These are phyloP conservation scores for Apamea epomidion DNA, from an alignment of 2,888 invertebrate genomes.

Conservation along the genomic window DNA sequence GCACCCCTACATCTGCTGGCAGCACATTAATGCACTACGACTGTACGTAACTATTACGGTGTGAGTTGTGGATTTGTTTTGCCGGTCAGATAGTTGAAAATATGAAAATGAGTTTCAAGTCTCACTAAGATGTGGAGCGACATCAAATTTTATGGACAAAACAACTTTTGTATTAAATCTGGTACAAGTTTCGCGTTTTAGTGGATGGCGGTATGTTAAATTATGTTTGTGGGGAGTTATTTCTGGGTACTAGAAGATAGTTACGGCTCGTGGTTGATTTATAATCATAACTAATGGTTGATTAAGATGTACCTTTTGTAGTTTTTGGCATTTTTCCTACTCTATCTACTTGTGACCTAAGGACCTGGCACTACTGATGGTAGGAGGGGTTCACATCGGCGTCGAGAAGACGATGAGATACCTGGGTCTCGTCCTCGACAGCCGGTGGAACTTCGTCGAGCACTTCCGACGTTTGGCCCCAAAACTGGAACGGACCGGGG, in stretches of 20 bases:
- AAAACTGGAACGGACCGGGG: too few relatives aligned
- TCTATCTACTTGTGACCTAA: background rate
- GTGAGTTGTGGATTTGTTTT: constrained; percentile 90
- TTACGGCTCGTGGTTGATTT: background rate
- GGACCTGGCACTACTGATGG: accelerated
- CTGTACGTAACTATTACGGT: constrained; percentile 84
- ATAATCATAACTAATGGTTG: too few relatives aligned
- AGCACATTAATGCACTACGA: constrained; percentile 86
- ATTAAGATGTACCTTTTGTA: background rate
- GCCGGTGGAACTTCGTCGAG: too few relatives aligned
- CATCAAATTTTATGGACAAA: constrained; percentile 76
- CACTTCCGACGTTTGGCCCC: too few relatives aligned
- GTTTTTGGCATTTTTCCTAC: background rate
- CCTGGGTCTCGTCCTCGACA: too few relatives aligned
- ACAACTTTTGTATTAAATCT: constrained; percentile 67
- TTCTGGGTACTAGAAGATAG: background rate
- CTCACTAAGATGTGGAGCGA: constrained; percentile 73
- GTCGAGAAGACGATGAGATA: too few relatives aligned
- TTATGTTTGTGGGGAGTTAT: background rate
- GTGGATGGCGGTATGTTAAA: background rate
- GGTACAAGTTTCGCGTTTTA: constrained; percentile 31
- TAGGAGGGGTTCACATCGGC: too few relatives aligned
- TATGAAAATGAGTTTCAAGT: constrained; percentile 87
- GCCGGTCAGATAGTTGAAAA: constrained; percentile 84
- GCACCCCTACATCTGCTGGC: background rate